Evolutionary conservation across 2,113 vertebrate genomes (phyloP).

Genomic region (Marmota flaviventris): DNA sequence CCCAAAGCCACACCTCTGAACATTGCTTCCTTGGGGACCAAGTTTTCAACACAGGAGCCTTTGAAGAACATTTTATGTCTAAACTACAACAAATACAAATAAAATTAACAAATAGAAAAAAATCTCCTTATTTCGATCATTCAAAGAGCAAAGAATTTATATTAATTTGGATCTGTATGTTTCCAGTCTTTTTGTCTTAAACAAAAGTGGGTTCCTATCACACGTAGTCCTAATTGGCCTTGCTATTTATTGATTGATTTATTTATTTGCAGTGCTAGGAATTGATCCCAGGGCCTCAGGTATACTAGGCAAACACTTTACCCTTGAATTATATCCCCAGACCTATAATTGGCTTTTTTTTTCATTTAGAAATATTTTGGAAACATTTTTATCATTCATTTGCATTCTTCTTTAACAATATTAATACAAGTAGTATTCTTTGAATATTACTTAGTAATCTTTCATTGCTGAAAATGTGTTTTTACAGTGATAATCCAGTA

Average conservation of each 20-base stretch:
- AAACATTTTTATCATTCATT: background rate
- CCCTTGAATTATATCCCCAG: too few species aligned
- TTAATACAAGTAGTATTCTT: background rate
- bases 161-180: background rate
- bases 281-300: background rate
- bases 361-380: conserved; percentile 1
- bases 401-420: background rate
- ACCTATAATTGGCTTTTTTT: background rate
- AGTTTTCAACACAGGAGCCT: background rate
- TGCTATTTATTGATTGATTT: background rate
- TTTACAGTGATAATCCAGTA: background rate
- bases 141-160: background rate
- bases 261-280: background rate
- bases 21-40: background rate
- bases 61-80: background rate
- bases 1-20: background rate
- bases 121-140: background rate
- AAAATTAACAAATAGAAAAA: conserved; percentile 4
- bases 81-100: background rate
- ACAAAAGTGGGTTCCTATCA: background rate
- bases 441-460: background rate
- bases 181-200: background rate
- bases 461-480: background rate
- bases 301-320: background rate
- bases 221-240: background rate